Base-by-base conservation (phyloP, 2,797 vertebrate species). In the Salarias fasciatus region DNA sequence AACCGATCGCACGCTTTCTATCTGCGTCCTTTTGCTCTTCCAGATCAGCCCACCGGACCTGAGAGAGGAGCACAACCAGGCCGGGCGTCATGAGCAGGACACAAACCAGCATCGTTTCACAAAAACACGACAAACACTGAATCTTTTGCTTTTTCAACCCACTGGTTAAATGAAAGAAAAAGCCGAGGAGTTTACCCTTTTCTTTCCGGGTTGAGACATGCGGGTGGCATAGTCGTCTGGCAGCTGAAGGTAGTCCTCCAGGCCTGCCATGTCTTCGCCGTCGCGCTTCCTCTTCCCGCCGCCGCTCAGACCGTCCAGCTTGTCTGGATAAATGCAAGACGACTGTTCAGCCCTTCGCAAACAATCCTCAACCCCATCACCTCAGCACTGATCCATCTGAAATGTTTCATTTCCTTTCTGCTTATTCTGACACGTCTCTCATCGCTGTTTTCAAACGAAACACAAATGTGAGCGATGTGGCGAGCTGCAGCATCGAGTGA, bases 41-140 rank as follows among this genome's bases (percentile, higher is more conserved):
- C 11, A 99, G 94, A 84, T 99, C 98, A 31, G 97, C 98, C 98
- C 98, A 99, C 66, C 97, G 95, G 67, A 99, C 97, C 98, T 99
- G 90, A 5, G 14, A 43, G 57, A 43, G n/a, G 44, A 62, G 9
- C 78, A 49, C 41, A 69, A 55, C 28, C 76, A 46, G n/a, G 46
- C 6, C 18, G n/a, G 12, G 8, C 11, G 38, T 85, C 46, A 62
- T 38, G 30, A 68, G 12, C 43, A 63, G 53, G 29, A 63, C 57
- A 48, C 3, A 3, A 28, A 38, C 3, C 5, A 4, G 5, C 6
- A 9, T 36, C 2, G 28, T 11, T 46, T 11, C 5, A 60, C 37
- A 54, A 33, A 33, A 33, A 33, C 5, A 5, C 8, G 5, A 33
- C 31, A 8, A 33, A 5, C 5, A 33, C 31, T 5, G 8, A 7